Percentiles rank a stretch among this genome's conserved stretches.
Evolutionary conservation across 2,113 vertebrate genomes (phyloP).

Genomic region (Mormoops blainvillei): DNA sequence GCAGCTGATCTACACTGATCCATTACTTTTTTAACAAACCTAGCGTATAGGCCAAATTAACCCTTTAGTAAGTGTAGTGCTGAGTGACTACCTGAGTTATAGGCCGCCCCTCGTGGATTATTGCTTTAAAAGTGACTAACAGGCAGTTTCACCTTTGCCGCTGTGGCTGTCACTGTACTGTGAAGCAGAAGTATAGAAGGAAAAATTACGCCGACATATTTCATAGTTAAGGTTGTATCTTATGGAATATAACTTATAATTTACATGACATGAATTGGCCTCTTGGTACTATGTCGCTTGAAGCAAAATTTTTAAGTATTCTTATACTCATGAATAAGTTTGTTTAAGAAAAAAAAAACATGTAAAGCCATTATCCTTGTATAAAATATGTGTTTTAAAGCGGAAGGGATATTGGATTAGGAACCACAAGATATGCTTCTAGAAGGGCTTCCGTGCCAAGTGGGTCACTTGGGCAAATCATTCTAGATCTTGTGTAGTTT

Average conservation of each 20-base stretch:
- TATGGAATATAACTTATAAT: neutral
- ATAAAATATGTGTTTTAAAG: neutral
- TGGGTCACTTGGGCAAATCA: neutral
- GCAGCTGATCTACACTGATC: neutral
- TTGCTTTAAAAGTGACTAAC: neutral
- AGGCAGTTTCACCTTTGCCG: neutral
- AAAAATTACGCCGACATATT: neutral
- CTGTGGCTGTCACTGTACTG: neutral
- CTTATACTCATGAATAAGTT: neutral
- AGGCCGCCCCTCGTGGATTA: neutral
- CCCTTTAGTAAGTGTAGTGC: neutral
- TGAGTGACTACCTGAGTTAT: neutral
- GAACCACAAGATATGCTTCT: neutral
- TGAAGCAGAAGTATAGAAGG: neutral
- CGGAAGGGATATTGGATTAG: neutral
- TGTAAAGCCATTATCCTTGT: neutral
- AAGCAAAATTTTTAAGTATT: constrained; percentile 37
- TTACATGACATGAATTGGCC: neutral
- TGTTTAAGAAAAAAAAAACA: neutral
- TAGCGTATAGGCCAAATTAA: neutral
- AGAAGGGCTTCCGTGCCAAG: neutral
- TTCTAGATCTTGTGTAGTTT: neutral
- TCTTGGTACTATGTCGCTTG: neutral
- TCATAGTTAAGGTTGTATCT: neutral
- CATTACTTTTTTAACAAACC: neutral